Conservation (phyloP, 2,113 vertebrate genomes). For the Corythornis vintsioides region DNA sequence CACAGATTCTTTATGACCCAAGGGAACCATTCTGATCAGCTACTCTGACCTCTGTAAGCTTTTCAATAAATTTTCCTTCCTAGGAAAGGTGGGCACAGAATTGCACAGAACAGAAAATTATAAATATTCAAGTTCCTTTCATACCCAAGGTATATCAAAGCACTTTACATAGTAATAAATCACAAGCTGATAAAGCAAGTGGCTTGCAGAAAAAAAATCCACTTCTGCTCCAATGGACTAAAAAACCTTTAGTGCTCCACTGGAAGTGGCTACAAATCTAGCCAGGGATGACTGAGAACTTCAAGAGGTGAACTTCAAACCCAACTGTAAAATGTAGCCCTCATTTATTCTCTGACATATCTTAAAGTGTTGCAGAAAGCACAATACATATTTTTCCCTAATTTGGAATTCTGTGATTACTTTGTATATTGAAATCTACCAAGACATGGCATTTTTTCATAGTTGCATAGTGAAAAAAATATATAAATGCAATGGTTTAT, state of each 20-base stretch:
- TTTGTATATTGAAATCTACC: not conserved
- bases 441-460: not conserved
- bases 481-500: not conserved
- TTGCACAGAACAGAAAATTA: not conserved
- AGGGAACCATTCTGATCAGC: constrained; percentile 1
- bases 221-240: not conserved
- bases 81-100: not conserved
- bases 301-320: not conserved
- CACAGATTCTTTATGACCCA: not conserved
- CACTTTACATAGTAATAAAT: not conserved
- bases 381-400: not conserved
- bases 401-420: not conserved
- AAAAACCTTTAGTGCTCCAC: not conserved
- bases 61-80: not conserved
- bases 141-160: not conserved
- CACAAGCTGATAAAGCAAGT: not conserved
- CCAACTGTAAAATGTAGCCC: not conserved
- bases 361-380: not conserved
- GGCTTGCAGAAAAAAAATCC: not conserved
- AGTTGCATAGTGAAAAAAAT: not conserved
- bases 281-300: not conserved
- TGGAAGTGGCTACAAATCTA: not conserved
- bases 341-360: not conserved
- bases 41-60: not conserved
- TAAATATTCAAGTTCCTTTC: not conserved